Conservation (phyloP, 2,888 invertebrate genomes). For the Eubasilissa splendida region DNA sequence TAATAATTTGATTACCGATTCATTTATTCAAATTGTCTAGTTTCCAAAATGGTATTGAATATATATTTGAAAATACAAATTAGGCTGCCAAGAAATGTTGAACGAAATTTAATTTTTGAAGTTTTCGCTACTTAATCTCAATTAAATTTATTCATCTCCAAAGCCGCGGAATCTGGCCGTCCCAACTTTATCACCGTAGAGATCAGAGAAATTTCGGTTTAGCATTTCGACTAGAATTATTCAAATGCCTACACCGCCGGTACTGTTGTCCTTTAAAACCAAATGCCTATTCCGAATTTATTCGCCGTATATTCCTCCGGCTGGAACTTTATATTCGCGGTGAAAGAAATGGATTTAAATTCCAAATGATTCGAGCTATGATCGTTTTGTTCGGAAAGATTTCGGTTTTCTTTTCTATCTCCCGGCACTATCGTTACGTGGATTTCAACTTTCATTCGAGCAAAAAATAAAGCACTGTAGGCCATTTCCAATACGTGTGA, state of each 20-base stretch:
- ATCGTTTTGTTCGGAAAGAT: slow-evolving; percentile 32
- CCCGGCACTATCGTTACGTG: slow-evolving; percentile 16
- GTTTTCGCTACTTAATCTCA: not conserved
- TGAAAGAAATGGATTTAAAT: slow-evolving; percentile 36
- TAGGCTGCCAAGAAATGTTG: too few relatives aligned
- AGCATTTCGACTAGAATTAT: slow-evolving; percentile 52
- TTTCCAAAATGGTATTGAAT: too few relatives aligned
- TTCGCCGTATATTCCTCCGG: slow-evolving; percentile 36
- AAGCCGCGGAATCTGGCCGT: slow-evolving; percentile 5
- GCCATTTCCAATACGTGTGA: not conserved
- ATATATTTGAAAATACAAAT: too few relatives aligned
- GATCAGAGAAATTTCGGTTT: slow-evolving; percentile 34
- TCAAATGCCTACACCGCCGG: slow-evolving; percentile 53
- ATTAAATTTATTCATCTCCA: slow-evolving; percentile 3
- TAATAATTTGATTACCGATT: too few relatives aligned
- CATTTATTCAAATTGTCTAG: too few relatives aligned
- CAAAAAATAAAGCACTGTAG: slow-evolving; percentile 12
- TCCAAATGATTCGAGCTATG: slow-evolving; percentile 31
- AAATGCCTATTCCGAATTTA: slow-evolving; percentile 46
- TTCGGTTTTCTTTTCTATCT: slow-evolving; percentile 13
- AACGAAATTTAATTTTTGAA: too few relatives aligned
- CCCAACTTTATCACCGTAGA: slow-evolving; percentile 10
- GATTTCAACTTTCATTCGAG: slow-evolving; percentile 5
- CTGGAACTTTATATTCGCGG: slow-evolving; percentile 41
- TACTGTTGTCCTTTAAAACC: slow-evolving; percentile 47